Conservation (phyloP, 2,888 invertebrate species). For the Tillus elongatus region DNA sequence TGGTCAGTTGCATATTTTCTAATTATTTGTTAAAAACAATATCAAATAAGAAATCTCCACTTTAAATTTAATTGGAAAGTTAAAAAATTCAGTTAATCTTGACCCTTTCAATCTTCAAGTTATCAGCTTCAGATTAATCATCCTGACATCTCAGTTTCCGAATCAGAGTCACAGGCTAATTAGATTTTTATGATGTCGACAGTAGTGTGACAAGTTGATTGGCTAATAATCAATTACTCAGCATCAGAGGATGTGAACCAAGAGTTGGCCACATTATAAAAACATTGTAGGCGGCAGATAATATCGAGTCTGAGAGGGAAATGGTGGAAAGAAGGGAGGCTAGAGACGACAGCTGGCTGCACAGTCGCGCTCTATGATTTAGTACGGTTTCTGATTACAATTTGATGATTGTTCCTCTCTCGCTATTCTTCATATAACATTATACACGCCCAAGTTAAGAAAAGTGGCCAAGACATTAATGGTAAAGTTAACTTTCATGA, state of each 20-base stretch:
- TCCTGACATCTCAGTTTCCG: too few species aligned
- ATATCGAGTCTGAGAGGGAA: slow-evolving; percentile 26
- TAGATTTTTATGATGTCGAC: too few species aligned
- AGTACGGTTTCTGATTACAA: slow-evolving; percentile 42
- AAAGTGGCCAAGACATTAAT: slow-evolving; percentile 37
- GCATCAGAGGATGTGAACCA: too few species aligned
- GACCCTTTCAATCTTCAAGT: too few species aligned
- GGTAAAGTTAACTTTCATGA: slow-evolving; percentile 35
- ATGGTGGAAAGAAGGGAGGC: slow-evolving; percentile 14
- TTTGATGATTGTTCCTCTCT: slow-evolving; percentile 42
- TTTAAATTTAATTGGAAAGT: too few species aligned
- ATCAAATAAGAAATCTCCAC: too few species aligned
- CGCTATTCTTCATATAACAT: slow-evolving; percentile 33
- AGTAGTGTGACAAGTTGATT: slow-evolving; percentile 7
- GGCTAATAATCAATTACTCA: not conserved
- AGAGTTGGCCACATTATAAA: slow-evolving; percentile 14
- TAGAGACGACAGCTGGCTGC: slow-evolving; percentile 33
- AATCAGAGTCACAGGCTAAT: too few species aligned
- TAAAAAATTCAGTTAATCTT: too few species aligned
- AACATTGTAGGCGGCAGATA: slow-evolving; percentile 28
- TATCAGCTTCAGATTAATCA: too few species aligned
- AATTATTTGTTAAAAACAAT: too few species aligned
- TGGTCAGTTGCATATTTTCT: too few species aligned
- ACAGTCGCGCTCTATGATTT: slow-evolving; percentile 38
- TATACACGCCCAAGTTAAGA: slow-evolving; percentile 36